Evolutionary conservation across 2,113 vertebrate genomes (phyloP), one percentile per base, ranked within the genome.

Genomic region (Lanius collurio): DNA sequence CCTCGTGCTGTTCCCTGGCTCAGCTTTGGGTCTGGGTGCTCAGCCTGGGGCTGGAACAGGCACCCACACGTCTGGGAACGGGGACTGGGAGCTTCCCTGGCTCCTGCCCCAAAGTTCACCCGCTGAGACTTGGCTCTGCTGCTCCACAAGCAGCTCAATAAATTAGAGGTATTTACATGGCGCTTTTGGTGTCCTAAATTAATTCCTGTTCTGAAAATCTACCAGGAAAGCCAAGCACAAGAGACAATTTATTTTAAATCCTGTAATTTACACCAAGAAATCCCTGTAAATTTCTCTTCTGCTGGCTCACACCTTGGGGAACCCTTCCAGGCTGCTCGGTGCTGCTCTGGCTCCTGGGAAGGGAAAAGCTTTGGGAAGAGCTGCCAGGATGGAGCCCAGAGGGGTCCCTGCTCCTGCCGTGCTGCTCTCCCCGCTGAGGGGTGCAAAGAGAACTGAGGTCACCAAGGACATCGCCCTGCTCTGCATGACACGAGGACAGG

Each of bases 21-120:
- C 22, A 26, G 44, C 19, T 33, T 20, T 11, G 15, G 64, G 19
- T 22, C 50, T 9, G 79, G 57, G 17, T 17, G 60, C 53, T 83
- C 60, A 20, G 26, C 53, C 31, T 2, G 27, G 53, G 39, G 53
- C 52, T 55, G 11, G 2, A 9, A 33, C 41, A 19, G 3, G 3
- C 4, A 6, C 24, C 62, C 26, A 65, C 63, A 19, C 1, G 0
- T 3, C 46, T 6, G 3, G 18, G n/a, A 46, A 16, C 0, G 1
- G 42, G 63, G 2, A 23, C 1, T 9, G 31, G 28, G 21, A 31
- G 23, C n/a, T 15, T 24, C 5, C 0, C 7, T 35, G 62, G 73
- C 67, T 89, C 46, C 75, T 35, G 52, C 37, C 28, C 35, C 28
- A 2, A 3, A 9, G 41, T 33, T 59, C 39, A 50, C 59, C 30